These are phyloP conservation scores for Clavelina lepadiformis DNA, from an alignment of 23 tunicate genomes.

Conservation along the genomic window DNA sequence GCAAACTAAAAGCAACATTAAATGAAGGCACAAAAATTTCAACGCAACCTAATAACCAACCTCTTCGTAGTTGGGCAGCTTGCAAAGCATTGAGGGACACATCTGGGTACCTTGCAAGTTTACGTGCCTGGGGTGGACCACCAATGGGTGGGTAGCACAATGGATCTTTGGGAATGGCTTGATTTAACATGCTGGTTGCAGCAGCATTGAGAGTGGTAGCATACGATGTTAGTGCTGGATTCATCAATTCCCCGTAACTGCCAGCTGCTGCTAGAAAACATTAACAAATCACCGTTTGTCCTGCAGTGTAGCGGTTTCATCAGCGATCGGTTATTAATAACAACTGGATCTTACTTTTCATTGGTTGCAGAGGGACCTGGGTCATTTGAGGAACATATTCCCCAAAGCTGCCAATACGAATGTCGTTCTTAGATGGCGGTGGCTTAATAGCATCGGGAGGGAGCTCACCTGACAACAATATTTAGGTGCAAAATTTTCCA, in stretches of 20 bases:
- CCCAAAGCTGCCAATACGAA: constrained; percentile 50
- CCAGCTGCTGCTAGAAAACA: constrained; percentile 3
- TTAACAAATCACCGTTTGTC: constrained; percentile 2
- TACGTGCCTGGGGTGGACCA: constrained; percentile 58
- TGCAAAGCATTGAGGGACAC: constrained; percentile 9
- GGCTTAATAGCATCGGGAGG: constrained; percentile 95
- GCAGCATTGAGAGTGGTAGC: constrained; percentile 32
- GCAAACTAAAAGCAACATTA: too few species aligned
- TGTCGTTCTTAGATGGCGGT: constrained; percentile 64
- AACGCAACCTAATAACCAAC: too few species aligned
- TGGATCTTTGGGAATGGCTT: constrained; percentile 32
- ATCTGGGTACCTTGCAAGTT: constrained; percentile 35
- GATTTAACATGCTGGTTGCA: constrained; percentile 27
- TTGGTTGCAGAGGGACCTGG: constrained; percentile 31
- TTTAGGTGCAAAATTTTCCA: too few species aligned
- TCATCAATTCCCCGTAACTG: constrained; percentile 27
- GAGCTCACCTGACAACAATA: constrained; percentile 64
- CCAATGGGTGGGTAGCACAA: constrained; percentile 88
- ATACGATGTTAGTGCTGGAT: constrained; percentile 20
- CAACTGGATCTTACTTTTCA: constrained; percentile 29
- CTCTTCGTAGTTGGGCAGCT: constrained; percentile 44
- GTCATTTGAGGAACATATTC: constrained; percentile 38
- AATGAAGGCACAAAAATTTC: too few species aligned
- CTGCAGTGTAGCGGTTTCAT: too few species aligned
- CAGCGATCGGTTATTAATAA: too few species aligned